These are phyloP conservation scores for Lamprotornis superbus DNA, from an alignment of 2,113 vertebrate genomes.

Conservation along the genomic window DNA sequence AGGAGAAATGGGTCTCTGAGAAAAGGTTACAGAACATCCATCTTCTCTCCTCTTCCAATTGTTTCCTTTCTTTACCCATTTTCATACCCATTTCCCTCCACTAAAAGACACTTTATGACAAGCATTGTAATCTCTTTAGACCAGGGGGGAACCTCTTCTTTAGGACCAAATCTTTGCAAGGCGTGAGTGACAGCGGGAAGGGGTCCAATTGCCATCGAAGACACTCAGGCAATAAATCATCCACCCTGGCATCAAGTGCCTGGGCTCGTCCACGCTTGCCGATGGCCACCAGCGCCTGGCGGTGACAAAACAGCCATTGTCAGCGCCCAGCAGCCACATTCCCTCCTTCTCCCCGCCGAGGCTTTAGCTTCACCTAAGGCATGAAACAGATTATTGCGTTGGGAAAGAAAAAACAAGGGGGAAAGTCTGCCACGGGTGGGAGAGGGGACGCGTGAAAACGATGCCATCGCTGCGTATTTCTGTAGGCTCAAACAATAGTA, in stretches of 20 bases:
- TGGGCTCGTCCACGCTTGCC: constrained; percentile 82
- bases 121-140: constrained; percentile 92
- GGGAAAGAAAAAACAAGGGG: neutral
- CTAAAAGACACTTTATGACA: constrained; percentile 93
- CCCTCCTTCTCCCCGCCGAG: constrained; percentile 67
- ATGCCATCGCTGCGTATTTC: fast-evolving
- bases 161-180: constrained; percentile 83
- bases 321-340: constrained; percentile 69
- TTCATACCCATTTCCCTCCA: constrained; percentile 82
- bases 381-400: neutral
- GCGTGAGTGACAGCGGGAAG: constrained; percentile 93
- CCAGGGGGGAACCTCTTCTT: constrained; percentile 84
- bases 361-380: constrained; percentile 71
- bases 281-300: constrained; percentile 82
- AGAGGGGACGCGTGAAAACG: neutral
- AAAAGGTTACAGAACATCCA: constrained; percentile 89
- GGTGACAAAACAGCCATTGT: constrained; percentile 92
- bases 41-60: constrained; percentile 88
- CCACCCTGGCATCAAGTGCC: constrained; percentile 82
- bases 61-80: constrained; percentile 84
- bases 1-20: constrained; percentile 86
- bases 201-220: constrained; percentile 92
- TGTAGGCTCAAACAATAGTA: neutral
- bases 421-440: neutral
- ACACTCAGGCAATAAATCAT: constrained; percentile 99